Evolutionary conservation across 2,888 invertebrate genomes (phyloP).

Genomic region (Hydroisotoma schaefferi): DNA sequence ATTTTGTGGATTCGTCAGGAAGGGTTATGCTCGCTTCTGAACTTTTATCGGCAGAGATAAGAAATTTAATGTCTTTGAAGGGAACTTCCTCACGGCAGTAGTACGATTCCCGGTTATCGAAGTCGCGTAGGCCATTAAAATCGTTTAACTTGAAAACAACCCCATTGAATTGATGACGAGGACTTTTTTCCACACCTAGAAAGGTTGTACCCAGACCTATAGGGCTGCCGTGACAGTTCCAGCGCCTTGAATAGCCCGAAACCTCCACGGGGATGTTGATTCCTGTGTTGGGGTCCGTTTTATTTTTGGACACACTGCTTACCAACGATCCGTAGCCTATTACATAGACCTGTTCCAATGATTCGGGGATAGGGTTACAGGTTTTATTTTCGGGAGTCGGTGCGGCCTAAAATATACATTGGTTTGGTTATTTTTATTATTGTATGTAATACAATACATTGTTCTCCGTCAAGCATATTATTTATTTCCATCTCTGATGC

Average conservation of each 20-base stretch:
- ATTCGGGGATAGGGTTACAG: constrained; percentile 7
- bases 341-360: constrained; percentile 14
- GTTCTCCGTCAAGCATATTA: no score
- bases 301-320: constrained; percentile 26
- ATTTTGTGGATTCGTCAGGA: constrained; percentile 10
- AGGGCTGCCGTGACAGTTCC: constrained; percentile 26
- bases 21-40: neutral
- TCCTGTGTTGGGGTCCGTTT: constrained; percentile 27
- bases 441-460: no score
- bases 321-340: constrained; percentile 37
- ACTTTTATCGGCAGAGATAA: neutral
- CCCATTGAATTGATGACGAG: constrained; percentile 17
- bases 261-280: constrained; percentile 30
- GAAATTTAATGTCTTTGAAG: constrained; percentile 1
- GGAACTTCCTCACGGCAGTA: constrained; percentile 32
- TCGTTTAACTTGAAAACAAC: constrained; percentile 25
- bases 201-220: constrained; percentile 26
- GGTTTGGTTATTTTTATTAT: no score
- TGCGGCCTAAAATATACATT: no score
- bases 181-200: constrained; percentile 19
- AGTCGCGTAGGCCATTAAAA: constrained; percentile 11
- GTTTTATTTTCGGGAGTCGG: neutral
- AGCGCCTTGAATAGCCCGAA: constrained; percentile 21
- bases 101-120: constrained; percentile 28
- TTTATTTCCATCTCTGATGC: no score